These are phyloP conservation scores for Muschampia plurimacula DNA, from an alignment of 2,888 invertebrate genomes.

Conservation along the genomic window DNA sequence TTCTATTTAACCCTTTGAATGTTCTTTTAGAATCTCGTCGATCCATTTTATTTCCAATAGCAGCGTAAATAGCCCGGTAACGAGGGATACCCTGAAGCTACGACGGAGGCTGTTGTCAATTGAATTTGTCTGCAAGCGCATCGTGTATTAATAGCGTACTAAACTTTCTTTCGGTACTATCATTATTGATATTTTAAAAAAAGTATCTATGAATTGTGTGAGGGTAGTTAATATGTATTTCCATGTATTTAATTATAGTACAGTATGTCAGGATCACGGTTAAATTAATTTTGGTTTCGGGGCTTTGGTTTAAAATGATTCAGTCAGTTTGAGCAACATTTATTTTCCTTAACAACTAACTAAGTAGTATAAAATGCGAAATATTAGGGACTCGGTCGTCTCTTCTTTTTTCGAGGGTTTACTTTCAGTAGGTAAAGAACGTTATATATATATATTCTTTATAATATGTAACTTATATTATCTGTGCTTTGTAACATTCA, in stretches of 20 bases:
- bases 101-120: slow-evolving; percentile 78
- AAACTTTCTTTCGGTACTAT: slow-evolving; percentile 76
- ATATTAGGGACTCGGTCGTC: not conserved
- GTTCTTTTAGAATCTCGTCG: slow-evolving; percentile 75
- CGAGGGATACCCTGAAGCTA: slow-evolving; percentile 76
- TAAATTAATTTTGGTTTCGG: too few species aligned
- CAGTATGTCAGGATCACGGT: too few species aligned
- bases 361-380: too few species aligned
- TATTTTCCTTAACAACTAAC: too few species aligned
- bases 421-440: not conserved
- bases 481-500: slow-evolving; percentile 31
- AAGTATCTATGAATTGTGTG: slow-evolving; percentile 57
- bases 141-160: slow-evolving; percentile 77
- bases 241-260: too few species aligned
- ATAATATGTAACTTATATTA: not conserved
- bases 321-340: slow-evolving; percentile 22
- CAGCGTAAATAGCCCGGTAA: slow-evolving; percentile 78
- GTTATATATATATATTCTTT: slow-evolving; percentile 27
- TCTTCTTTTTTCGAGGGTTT: not conserved
- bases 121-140: slow-evolving; percentile 84
- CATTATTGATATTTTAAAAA: slow-evolving; percentile 38
- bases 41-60: slow-evolving; percentile 78
- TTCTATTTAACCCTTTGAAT: slow-evolving; percentile 72
- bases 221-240: slow-evolving; percentile 61
- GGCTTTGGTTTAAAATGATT: too few species aligned